phyloP scores from a whole-genome alignment of 1,140 invertebrate species.

The Bradysia coprophila region DNA sequence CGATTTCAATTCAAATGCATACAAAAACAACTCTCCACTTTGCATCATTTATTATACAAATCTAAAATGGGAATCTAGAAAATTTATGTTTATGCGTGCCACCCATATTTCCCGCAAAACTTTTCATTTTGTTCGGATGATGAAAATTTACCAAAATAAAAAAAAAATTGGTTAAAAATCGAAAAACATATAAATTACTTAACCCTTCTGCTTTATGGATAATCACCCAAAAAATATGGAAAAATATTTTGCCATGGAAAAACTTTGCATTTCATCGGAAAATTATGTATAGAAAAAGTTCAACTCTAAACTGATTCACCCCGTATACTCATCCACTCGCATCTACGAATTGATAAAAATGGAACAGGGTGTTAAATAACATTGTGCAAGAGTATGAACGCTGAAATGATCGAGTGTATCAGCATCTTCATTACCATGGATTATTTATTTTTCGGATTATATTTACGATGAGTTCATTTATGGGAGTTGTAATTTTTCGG shows the following conservation, averaged over 20 bases:
- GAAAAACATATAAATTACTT: not conserved
- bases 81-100: slow-evolving; percentile 1
- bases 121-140: not conserved
- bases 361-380: no score
- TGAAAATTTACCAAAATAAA: not conserved
- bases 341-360: no score
- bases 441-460: no score
- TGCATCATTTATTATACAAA: slow-evolving; percentile 3
- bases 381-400: no score
- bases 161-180: not conserved
- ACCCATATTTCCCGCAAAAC: not conserved
- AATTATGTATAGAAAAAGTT: no score
- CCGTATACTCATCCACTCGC: no score
- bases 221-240: not conserved
- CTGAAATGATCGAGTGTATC: no score
- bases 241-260: not conserved
- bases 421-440: no score
- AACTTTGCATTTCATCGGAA: not conserved
- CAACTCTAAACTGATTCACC: no score
- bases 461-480: no score
- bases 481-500: no score
- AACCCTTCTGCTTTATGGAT: not conserved
- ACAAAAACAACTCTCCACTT: slow-evolving; percentile 4
- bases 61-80: slow-evolving; percentile 8
- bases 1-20: no score